Evolutionary conservation across 2,113 vertebrate species (phyloP).

Genomic region (Cathartes aura): DNA sequence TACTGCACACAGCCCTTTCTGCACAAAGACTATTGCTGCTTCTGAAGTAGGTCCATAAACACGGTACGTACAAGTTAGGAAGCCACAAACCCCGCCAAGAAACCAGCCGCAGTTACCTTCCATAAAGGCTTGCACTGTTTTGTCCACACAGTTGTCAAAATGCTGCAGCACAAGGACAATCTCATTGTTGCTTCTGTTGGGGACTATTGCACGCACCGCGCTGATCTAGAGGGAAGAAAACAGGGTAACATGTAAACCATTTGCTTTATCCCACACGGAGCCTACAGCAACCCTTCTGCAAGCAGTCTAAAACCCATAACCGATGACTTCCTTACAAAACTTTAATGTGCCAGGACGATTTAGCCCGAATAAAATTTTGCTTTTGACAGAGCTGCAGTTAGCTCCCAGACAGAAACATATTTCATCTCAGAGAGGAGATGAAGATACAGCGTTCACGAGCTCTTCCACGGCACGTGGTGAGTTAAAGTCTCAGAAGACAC

Average conservation of each 20-base stretch:
- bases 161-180: conserved; percentile 95
- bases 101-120: conserved; percentile 83
- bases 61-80: accelerated
- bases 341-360: background rate
- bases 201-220: conserved; percentile 91
- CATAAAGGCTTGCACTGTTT: conserved; percentile 92
- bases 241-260: background rate
- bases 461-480: background rate
- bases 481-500: background rate
- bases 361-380: background rate
- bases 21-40: background rate
- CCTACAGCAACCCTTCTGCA: background rate
- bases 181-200: conserved; percentile 97
- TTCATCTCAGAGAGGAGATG: background rate
- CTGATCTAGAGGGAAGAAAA: conserved; percentile 80
- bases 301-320: background rate
- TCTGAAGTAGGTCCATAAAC: background rate
- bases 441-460: background rate
- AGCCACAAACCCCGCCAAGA: background rate
- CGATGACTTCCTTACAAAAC: background rate
- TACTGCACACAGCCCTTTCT: background rate
- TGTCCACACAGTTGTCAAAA: conserved; percentile 94
- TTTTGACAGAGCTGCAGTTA: background rate
- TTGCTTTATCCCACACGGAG: background rate
- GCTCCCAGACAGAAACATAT: background rate